Percentiles rank a stretch among this genome's conserved stretches.
These are phyloP conservation scores for Pionites leucogaster DNA, from an alignment of 2,113 vertebrate species.

Conservation along the genomic window DNA sequence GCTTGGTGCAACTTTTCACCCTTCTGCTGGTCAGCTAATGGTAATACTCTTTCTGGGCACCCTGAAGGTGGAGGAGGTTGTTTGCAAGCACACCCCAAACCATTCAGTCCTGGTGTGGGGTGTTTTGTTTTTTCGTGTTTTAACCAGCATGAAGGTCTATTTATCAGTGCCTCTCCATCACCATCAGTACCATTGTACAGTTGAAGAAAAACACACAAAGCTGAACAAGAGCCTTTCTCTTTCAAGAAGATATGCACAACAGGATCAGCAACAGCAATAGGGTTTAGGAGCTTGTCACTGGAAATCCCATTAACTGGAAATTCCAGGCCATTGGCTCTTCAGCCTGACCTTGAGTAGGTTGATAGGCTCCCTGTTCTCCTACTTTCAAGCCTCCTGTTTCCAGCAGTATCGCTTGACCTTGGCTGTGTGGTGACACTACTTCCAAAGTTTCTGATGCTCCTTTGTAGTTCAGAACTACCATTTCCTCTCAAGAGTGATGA, in stretches of 20 bases:
- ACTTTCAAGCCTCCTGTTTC: neutral
- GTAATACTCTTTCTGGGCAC: neutral
- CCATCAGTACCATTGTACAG: neutral
- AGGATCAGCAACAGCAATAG: neutral
- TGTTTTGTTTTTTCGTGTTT: neutral
- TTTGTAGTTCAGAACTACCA: neutral
- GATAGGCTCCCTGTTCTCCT: neutral
- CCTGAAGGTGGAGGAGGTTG: neutral
- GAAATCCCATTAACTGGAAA: conserved; percentile 5
- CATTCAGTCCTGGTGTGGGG: neutral
- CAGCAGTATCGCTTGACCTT: neutral
- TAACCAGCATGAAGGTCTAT: neutral
- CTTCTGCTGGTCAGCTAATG: neutral
- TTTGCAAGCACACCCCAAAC: neutral
- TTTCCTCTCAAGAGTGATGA: neutral
- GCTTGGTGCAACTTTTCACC: neutral
- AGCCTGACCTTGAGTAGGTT: neutral
- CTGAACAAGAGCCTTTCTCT: neutral
- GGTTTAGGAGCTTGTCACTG: neutral
- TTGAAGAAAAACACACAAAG: neutral
- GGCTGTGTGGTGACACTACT: neutral
- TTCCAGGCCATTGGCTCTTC: neutral
- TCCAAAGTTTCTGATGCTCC: neutral
- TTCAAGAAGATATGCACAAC: neutral
- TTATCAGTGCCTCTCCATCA: neutral